Conservation (phyloP, 2,113 vertebrate genomes). For the Paratilapia polleni region DNA sequence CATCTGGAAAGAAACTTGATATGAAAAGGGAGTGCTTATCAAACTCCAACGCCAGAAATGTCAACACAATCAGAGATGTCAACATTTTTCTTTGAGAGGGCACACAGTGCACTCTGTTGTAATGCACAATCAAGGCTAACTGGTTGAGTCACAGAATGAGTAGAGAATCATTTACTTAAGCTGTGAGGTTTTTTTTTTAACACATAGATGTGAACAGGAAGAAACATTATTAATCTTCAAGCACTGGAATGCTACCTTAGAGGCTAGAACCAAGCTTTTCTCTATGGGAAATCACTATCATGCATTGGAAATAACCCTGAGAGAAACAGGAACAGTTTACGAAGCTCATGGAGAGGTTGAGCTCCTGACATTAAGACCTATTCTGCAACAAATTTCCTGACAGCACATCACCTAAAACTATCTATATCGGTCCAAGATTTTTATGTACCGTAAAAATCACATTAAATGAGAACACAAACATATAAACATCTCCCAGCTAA, state of each 20-base stretch:
- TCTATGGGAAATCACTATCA: neutral
- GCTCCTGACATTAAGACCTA: neutral
- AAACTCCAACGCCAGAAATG: constrained; percentile 25
- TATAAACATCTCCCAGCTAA: constrained; percentile 18
- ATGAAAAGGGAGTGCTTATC: constrained; percentile 30
- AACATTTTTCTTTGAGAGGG: constrained; percentile 7
- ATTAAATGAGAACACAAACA: constrained; percentile 34
- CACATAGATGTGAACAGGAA: neutral
- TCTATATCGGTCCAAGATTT: neutral
- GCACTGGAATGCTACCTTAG: constrained; percentile 50
- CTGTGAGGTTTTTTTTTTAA: constrained; percentile 1
- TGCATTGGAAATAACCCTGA: neutral
- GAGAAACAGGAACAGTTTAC: neutral
- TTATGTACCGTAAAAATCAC: constrained; percentile 10
- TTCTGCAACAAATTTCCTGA: neutral
- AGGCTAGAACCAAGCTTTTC: neutral
- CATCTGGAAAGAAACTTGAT: constrained; percentile 29
- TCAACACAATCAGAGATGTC: neutral
- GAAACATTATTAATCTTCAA: constrained; percentile 1
- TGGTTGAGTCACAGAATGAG: constrained; percentile 25
- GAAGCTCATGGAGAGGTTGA: neutral
- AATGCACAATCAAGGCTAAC: constrained; percentile 39
- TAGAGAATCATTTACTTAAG: constrained; percentile 43
- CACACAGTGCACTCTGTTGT: constrained; percentile 38
- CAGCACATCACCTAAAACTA: neutral